These are phyloP conservation scores for Pammene aurita DNA, from an alignment of 2,888 invertebrate genomes.

Conservation along the genomic window DNA sequence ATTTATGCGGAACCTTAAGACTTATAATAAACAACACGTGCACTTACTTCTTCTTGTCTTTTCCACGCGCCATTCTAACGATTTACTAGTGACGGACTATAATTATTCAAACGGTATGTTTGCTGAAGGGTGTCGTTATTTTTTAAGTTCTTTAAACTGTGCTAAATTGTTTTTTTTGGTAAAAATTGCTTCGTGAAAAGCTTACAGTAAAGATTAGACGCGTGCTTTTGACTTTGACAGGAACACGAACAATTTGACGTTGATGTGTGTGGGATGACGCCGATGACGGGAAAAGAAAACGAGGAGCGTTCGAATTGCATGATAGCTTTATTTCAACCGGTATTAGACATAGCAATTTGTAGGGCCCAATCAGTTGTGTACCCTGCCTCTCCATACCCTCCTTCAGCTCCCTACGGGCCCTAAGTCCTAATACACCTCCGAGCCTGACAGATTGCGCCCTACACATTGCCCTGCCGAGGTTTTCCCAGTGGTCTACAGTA, in stretches of 20 bases:
- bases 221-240: slow-evolving; percentile 10
- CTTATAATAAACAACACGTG: slow-evolving; percentile 46
- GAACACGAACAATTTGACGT: background rate
- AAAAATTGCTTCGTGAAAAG: background rate
- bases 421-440: too few relatives aligned
- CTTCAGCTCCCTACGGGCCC: too few relatives aligned
- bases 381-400: too few relatives aligned
- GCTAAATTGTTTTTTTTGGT: background rate
- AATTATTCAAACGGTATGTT: background rate
- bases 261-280: background rate
- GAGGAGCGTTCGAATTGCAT: background rate
- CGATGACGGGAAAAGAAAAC: background rate
- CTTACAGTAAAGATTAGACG: background rate
- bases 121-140: background rate
- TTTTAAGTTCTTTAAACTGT: background rate
- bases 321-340: background rate
- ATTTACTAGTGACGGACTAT: background rate
- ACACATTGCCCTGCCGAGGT: too few relatives aligned
- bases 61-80: slow-evolving; percentile 73
- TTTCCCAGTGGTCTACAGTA: too few relatives aligned
- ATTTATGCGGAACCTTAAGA: too few relatives aligned
- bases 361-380: too few relatives aligned
- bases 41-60: slow-evolving; percentile 78
- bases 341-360: too few relatives aligned
- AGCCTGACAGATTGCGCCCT: too few relatives aligned